Percentiles rank a stretch among this genome's conserved stretches.
Conservation (phyloP, 1,140 invertebrate species). For the Physella acuta region DNA sequence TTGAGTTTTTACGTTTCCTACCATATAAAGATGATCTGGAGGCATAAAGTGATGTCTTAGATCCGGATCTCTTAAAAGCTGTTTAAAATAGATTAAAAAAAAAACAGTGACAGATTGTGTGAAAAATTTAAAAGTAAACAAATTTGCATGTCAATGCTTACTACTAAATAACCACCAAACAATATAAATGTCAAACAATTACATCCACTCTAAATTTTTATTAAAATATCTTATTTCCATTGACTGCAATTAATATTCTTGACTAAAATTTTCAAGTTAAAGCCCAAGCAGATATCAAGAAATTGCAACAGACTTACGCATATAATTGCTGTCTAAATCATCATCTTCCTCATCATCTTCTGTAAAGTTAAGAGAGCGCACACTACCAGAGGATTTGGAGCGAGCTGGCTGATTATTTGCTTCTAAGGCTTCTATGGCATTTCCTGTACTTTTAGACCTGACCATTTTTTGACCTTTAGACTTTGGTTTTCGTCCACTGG, state of each 20-base stretch:
- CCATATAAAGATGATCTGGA: constrained; percentile 51
- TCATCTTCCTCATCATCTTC: constrained; percentile 16
- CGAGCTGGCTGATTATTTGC: neutral
- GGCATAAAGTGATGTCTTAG: constrained; percentile 49
- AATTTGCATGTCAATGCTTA: no score
- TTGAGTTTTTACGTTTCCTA: constrained; percentile 40
- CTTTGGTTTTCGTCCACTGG: constrained; percentile 19
- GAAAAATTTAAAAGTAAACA: no score
- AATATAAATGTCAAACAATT: no score
- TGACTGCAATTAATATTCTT: no score
- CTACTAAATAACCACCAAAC: no score
- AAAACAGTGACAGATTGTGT: no score
- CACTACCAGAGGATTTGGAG: constrained; percentile 21
- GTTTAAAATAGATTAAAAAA: constrained; percentile 14
- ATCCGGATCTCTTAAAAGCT: constrained; percentile 44
- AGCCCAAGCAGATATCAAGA: no score
- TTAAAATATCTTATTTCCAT: no score
- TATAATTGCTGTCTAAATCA: constrained; percentile 20
- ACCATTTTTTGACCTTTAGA: constrained; percentile 20
- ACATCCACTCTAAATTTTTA: no score
- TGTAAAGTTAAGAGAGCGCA: constrained; percentile 18
- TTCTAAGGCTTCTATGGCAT: constrained; percentile 20
- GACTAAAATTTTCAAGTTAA: no score
- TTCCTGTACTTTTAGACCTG: constrained; percentile 20
- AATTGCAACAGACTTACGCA: constrained; percentile 21